Evolutionary conservation across 2,113 vertebrate species (phyloP).

Genomic region (Bungarus multicinctus): DNA sequence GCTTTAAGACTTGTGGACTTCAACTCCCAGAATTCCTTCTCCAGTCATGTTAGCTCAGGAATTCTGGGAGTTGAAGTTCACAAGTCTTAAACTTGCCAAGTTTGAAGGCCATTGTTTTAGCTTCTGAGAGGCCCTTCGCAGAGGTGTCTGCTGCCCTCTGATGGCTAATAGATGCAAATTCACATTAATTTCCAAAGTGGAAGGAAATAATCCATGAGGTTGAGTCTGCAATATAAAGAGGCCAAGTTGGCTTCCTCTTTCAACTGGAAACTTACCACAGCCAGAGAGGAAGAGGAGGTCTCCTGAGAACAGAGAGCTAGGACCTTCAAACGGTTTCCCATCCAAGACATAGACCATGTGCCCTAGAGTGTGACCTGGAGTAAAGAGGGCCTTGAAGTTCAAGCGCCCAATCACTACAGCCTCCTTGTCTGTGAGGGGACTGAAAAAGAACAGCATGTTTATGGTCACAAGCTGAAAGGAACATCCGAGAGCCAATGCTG

Average conservation of each 20-base stretch:
- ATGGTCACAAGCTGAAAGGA: neutral
- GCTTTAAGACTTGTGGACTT: too few species aligned
- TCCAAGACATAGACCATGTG: conserved; percentile 94
- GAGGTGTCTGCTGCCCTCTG: neutral
- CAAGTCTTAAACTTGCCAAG: too few species aligned
- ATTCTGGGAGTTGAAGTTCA: too few species aligned
- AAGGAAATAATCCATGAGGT: neutral
- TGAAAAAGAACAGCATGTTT: conserved; percentile 47
- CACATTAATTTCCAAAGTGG: neutral
- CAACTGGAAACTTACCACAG: conserved; percentile 79
- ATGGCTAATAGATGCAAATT: neutral
- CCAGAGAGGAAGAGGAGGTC: conserved; percentile 96
- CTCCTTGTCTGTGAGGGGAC: conserved; percentile 86
- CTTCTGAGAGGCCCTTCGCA: neutral
- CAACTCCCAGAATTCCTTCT: too few species aligned
- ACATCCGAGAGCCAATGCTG: neutral
- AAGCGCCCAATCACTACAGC: conserved; percentile 79
- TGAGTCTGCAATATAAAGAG: neutral
- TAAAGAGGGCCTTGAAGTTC: conserved; percentile 85
- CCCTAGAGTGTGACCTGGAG: conserved; percentile 93
- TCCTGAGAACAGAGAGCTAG: conserved; percentile 91
- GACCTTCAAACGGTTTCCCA: conserved; percentile 70
- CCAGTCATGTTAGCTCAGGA: too few species aligned
- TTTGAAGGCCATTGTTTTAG: neutral
- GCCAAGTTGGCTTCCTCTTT: neutral